Evolutionary conservation across 2,888 invertebrate genomes (phyloP).

Genomic region (Steromphala cineraria): DNA sequence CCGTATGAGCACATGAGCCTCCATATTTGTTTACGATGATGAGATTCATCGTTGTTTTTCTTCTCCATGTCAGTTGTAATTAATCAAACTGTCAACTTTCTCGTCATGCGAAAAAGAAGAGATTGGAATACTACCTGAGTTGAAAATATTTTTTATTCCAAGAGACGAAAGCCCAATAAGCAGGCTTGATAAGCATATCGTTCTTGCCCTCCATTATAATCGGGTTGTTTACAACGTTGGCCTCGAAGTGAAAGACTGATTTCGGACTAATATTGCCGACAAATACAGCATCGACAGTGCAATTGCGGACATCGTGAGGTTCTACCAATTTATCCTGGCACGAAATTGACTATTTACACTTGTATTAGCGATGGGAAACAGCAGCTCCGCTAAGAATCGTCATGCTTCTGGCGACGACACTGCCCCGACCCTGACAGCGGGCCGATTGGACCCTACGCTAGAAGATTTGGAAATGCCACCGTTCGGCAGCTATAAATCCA

Average conservation of each 20-base stretch:
- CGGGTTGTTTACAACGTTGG: background rate
- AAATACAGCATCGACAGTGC: background rate
- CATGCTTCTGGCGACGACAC: conserved; percentile 66
- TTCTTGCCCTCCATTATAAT: background rate
- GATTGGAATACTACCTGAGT: background rate
- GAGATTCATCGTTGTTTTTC: background rate
- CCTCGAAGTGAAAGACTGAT: background rate
- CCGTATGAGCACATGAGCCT: conserved; percentile 33
- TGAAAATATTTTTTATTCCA: background rate
- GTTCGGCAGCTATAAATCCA: conserved; percentile 16
- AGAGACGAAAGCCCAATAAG: background rate
- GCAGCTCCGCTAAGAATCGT: conserved; percentile 44
- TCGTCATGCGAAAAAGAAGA: conserved; percentile 5
- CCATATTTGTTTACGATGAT: conserved; percentile 37
- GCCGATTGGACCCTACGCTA: conserved; percentile 36
- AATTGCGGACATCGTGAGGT: background rate
- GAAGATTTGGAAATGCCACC: conserved; percentile 36
- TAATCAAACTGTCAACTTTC: background rate
- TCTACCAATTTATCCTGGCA: background rate
- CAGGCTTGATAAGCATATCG: background rate
- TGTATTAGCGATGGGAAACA: conserved; percentile 38
- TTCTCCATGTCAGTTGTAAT: background rate
- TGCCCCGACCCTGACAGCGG: conserved; percentile 60
- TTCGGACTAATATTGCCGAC: background rate
- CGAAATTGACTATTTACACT: background rate